Base-by-base conservation (phyloP, 2,888 invertebrate species). In the Macropis europaea region DNA sequence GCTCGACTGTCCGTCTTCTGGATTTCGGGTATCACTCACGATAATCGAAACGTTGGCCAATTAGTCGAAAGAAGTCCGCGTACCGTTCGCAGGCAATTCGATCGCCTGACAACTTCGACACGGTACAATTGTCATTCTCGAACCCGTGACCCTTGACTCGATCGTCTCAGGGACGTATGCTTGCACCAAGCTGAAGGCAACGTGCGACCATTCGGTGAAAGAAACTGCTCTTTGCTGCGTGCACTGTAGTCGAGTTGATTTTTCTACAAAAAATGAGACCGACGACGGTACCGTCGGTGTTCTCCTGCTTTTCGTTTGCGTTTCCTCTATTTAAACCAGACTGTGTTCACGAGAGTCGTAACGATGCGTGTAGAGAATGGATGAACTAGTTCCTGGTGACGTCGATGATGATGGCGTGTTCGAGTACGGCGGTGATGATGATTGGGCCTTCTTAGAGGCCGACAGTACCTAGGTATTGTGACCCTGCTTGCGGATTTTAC, bases 401-500 rank as follows among this genome's bases (percentile, higher is more conserved):
- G 86, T 86, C 79, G 86, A 88, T 77, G 86, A 84, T 70, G 88
- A 86, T 74, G 86, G 82, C 77, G 86, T 86, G 79, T 86, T 86
- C 78, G 87, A 86, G 81, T 84, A 85, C 76, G 84, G 82, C 73
- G 87, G 83, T 62, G 85, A 86, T 61, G 87, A 85, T 77, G 84
- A 78, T 73, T 79, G 73, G 74, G 82, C 82, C 84, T 85, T 88
- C 85, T 84, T 87, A 86, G 88, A 87, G 85, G 84, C 82, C 67
- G 81, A 83, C 82, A 77, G 66, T 73, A 84, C 88, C 88, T 89
- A 89, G 87, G 88, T 89, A 62, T 87, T 88, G 77, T 88, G 86
- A 28, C 85, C 85, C 60, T 86, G 86, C 68, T 86, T 85, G 50
- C 86, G 90, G 80, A 86, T 87, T 90, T 92, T 92, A 79, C 90